These are phyloP conservation scores for Meles meles DNA, from an alignment of 2,113 vertebrate species.

Conservation along the genomic window DNA sequence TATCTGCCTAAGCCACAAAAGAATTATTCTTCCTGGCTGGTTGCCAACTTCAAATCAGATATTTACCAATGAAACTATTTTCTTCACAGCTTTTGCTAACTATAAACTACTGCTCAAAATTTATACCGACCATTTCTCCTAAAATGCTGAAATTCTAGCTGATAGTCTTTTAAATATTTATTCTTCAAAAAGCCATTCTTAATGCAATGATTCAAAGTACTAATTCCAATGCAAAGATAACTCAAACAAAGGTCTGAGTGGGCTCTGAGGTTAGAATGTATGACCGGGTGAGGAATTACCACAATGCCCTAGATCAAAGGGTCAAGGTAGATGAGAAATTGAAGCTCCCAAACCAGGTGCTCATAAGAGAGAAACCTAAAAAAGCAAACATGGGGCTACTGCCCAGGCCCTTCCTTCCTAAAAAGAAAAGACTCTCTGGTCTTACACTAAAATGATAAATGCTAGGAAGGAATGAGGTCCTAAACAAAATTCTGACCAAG, in stretches of 20 bases:
- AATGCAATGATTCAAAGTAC: neutral
- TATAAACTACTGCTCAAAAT: constrained; percentile 13
- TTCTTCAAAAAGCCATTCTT: constrained; percentile 20
- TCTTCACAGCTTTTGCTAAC: neutral
- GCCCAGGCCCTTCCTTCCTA: neutral
- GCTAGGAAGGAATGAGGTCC: neutral
- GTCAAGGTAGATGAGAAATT: neutral
- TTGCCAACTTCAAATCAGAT: neutral
- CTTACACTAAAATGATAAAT: neutral
- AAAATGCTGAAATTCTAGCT: constrained; percentile 11
- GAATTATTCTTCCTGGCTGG: neutral
- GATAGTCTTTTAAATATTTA: neutral
- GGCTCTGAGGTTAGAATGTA: neutral
- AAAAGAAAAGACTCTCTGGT: neutral
- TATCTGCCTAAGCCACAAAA: neutral
- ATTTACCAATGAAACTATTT: neutral
- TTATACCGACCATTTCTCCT: neutral
- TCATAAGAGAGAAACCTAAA: neutral
- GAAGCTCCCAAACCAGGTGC: neutral
- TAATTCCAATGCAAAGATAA: neutral
- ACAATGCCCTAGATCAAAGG: neutral
- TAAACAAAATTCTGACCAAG: neutral
- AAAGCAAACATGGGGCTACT: neutral
- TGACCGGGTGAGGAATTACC: neutral
- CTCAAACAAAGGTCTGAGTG: neutral